Base-by-base conservation (phyloP, 2,888 invertebrate genomes). In the Agrotis ipsilon region DNA sequence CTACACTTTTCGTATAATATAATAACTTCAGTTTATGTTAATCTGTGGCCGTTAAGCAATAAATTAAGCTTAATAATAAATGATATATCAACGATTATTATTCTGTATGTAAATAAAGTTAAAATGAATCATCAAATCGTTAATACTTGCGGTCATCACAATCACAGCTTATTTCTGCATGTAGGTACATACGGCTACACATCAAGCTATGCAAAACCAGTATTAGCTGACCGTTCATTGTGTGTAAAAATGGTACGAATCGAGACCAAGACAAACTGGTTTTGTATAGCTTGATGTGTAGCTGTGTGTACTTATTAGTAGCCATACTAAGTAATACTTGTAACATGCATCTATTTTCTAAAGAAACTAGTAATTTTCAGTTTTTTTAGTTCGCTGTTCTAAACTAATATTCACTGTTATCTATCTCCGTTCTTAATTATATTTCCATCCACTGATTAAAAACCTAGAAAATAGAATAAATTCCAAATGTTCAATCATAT, bases 51-150 rank as follows among this genome's bases (percentile, higher is more conserved):
- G 19, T 9, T 65, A 45, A 51, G 48, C 58, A 48, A 60, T 68
- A 60, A 60, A 75, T 68, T 60, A 49, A 55, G 19, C 18, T 73
- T 75, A 55, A 68, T 75, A 67, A 57, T 49, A 67, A 49, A 21
- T 59, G 18, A 55, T 59, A 9, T 46, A 55, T 39, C 24, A 54
- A 49, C 54, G n/a, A 54, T 46, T 18, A 72, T 52, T 46, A 61
- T 51, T 51, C n/a, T 11, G 18, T 59, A 52, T 75, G 68, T 54
- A 59, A 67, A 68, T 73, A 59, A 49, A 49, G 32, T 48, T 32
- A 16, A 19, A 45, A 51, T 43, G 51, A 68, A n/a, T 72, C 46
- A 72, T 58, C 68, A 57, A n/a, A 57, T 27, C 39, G 39, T 54
- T 62, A 5, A 24, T 19, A 39, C 13, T 18, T 39, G n/a, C 21